Evolutionary conservation across 2,113 vertebrate species (phyloP).

Genomic region (Astur gentilis): DNA sequence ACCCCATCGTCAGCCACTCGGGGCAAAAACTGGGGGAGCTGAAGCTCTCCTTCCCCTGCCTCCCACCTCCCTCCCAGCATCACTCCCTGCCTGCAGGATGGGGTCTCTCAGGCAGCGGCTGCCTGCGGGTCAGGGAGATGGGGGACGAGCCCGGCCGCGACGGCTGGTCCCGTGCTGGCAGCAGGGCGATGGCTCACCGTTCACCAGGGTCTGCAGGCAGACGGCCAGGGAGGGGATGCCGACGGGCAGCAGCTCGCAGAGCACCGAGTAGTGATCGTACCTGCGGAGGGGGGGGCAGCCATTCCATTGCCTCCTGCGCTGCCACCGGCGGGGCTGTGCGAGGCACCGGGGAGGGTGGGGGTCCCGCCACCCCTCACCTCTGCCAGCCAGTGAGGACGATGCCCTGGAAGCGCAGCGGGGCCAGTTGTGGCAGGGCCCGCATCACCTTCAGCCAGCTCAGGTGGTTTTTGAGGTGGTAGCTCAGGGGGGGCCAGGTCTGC

Average conservation of each 20-base stretch:
- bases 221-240: constrained; percentile 74
- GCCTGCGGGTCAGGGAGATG: neutral
- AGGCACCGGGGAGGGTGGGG: fast-evolving
- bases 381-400: constrained; percentile 80
- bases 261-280: constrained; percentile 75
- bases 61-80: neutral
- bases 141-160: neutral
- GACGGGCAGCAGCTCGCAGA: constrained; percentile 79
- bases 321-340: fast-evolving
- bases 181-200: constrained; percentile 57
- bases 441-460: constrained; percentile 75
- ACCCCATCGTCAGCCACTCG: neutral
- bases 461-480: constrained; percentile 75
- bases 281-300: neutral
- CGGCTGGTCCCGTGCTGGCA: neutral
- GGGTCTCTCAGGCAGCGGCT: neutral
- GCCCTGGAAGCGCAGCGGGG: constrained; percentile 63
- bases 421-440: constrained; percentile 41
- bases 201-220: constrained; percentile 67
- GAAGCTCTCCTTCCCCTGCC: neutral
- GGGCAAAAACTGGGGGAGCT: neutral
- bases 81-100: neutral
- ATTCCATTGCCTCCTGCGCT: fast-evolving
- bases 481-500: constrained; percentile 70
- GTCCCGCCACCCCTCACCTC: constrained; percentile 46